Evolutionary conservation across 2,888 invertebrate genomes (phyloP).

Genomic region (Eupelmus urozonus): DNA sequence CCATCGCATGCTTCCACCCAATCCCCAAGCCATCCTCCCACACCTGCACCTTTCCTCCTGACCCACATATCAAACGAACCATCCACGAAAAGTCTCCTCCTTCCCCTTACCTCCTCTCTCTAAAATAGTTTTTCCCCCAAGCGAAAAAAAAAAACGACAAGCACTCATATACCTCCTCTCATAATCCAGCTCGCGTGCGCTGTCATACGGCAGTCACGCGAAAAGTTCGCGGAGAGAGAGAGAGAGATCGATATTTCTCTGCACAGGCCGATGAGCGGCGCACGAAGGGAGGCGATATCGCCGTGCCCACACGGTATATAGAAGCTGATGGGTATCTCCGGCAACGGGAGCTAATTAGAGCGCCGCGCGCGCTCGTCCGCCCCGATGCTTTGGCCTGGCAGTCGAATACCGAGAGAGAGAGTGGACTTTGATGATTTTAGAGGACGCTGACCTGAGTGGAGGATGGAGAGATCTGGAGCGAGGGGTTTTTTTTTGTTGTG

Average conservation of each 20-base stretch:
- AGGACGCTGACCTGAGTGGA: not conserved
- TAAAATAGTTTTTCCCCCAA: no score
- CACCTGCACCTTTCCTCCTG: no score
- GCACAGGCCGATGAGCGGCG: not conserved
- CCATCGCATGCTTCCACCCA: no score
- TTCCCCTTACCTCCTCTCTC: no score
- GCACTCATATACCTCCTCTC: no score
- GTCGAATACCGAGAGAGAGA: not conserved
- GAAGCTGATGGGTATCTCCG: not conserved
- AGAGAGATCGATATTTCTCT: not conserved
- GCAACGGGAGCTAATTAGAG: conserved; percentile 15
- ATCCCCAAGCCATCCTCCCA: no score
- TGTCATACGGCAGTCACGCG: not conserved
- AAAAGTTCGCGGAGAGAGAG: not conserved
- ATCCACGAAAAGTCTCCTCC: no score
- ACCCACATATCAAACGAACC: no score
- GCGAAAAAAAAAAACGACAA: no score
- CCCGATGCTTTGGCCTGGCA: no score
- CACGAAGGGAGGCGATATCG: not conserved
- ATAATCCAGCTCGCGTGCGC: no score
- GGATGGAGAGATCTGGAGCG: no score
- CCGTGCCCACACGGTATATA: not conserved
- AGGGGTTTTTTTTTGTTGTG: not conserved
- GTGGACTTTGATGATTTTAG: not conserved
- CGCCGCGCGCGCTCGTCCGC: not conserved